Percentiles rank a stretch among this genome's conserved stretches.
phyloP scores from a whole-genome alignment of 2,888 invertebrate genomes.

The Scaptomyza cyrtandrae region DNA sequence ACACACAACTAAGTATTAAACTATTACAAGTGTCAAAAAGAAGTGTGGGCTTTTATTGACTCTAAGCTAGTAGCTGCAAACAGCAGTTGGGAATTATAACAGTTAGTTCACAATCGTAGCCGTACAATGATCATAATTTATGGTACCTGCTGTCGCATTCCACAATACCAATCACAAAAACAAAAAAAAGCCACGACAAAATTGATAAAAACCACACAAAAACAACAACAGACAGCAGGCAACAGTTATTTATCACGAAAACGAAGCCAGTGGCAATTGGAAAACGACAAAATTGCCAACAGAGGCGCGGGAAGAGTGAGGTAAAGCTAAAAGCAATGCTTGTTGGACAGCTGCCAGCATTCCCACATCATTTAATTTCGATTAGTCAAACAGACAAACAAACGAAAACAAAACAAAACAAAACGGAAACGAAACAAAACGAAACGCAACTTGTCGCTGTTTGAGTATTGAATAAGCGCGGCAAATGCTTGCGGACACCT shows the following conservation, averaged over 20 bases:
- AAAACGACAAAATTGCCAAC: constrained; percentile 45
- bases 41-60: neutral
- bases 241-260: constrained; percentile 31
- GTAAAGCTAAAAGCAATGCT: constrained; percentile 56
- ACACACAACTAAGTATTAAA: constrained; percentile 5
- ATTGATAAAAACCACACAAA: constrained; percentile 71
- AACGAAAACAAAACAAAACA: constrained; percentile 13
- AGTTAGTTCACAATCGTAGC: constrained; percentile 38
- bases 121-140: constrained; percentile 71
- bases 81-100: constrained; percentile 57
- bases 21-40: constrained; percentile 31
- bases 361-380: constrained; percentile 85
- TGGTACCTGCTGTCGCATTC: constrained; percentile 43
- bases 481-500: constrained; percentile 39
- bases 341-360: constrained; percentile 79
- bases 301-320: constrained; percentile 18
- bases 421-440: constrained; percentile 16
- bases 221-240: constrained; percentile 28
- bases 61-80: constrained; percentile 41
- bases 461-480: constrained; percentile 54
- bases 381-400: constrained; percentile 71
- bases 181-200: constrained; percentile 34
- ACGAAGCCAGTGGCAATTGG: constrained; percentile 60
- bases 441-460: constrained; percentile 46
- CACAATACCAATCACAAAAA: constrained; percentile 25